Evolutionary conservation across 2,113 vertebrate genomes (phyloP).

Genomic region (Mola mola): DNA sequence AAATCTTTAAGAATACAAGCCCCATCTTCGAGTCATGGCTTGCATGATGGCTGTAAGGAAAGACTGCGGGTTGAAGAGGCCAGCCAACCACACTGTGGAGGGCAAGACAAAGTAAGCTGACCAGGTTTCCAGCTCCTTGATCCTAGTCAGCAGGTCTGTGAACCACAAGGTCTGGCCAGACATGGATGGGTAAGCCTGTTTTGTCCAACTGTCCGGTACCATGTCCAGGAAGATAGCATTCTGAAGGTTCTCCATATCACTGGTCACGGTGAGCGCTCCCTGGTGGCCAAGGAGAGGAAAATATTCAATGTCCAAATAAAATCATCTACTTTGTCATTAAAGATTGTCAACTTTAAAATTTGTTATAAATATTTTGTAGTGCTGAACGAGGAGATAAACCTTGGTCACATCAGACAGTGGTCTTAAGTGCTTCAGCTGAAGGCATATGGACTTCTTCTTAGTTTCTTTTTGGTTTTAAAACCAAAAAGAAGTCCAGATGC

Average conservation of each 20-base stretch:
- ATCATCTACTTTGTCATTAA: background rate
- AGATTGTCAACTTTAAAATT: too few relatives aligned
- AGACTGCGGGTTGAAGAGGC: conserved; percentile 95
- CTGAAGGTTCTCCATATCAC: conserved; percentile 91
- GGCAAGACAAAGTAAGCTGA: conserved; percentile 88
- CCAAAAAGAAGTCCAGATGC: too few relatives aligned
- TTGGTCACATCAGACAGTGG: too few relatives aligned
- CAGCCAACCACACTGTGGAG: conserved; percentile 88
- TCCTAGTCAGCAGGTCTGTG: conserved; percentile 87
- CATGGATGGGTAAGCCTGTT: conserved; percentile 89
- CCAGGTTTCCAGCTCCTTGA: conserved; percentile 92
- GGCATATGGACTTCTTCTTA: too few relatives aligned
- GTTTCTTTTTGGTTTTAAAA: too few relatives aligned
- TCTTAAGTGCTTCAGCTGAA: too few relatives aligned
- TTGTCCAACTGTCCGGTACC: conserved; percentile 89
- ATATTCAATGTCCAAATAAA: background rate
- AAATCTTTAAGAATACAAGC: background rate
- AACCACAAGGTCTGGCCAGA: conserved; percentile 89
- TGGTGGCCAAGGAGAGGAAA: conserved; percentile 46
- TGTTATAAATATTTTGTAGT: too few relatives aligned
- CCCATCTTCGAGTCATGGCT: conserved; percentile 83
- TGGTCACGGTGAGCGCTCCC: conserved; percentile 96
- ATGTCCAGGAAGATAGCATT: conserved; percentile 86
- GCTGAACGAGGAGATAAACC: too few relatives aligned
- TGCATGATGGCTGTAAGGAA: conserved; percentile 97